A percentile compares a stretch with the other conserved stretches of the same genome.
Evolutionary conservation across 2,113 vertebrate species (phyloP).

Genomic region (Sylvia atricapilla): DNA sequence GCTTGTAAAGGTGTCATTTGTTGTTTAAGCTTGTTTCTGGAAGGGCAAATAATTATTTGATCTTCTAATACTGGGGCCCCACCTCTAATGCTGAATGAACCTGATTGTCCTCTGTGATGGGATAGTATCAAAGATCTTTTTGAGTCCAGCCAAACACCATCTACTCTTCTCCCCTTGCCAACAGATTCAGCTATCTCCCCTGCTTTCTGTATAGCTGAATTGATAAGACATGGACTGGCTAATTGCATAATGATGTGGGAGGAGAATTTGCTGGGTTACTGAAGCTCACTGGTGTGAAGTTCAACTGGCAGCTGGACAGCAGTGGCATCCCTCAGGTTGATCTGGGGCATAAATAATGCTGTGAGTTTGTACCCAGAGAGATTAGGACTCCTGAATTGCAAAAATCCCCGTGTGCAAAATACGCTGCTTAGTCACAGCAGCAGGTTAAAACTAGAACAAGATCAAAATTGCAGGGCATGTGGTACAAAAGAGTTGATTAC

Average conservation of each 20-base stretch:
- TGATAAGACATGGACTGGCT: background rate
- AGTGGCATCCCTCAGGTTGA: background rate
- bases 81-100: background rate
- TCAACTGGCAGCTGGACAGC: background rate
- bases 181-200: background rate
- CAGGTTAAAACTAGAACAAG: background rate
- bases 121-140: background rate
- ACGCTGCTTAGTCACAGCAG: background rate
- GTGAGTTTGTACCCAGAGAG: background rate
- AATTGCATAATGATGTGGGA: background rate
- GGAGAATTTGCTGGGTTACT: background rate
- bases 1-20: background rate
- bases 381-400: background rate
- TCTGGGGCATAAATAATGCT: background rate
- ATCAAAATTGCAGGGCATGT: background rate
- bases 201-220: background rate
- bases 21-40: background rate
- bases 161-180: background rate
- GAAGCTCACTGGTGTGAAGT: background rate
- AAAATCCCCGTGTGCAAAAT: background rate
- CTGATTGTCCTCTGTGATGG: background rate
- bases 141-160: background rate
- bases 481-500: background rate
- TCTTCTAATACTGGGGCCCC: background rate
- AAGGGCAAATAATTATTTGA: background rate